phyloP scores from a whole-genome alignment of 1,140 invertebrate species.

The Rhysida immarginata region DNA sequence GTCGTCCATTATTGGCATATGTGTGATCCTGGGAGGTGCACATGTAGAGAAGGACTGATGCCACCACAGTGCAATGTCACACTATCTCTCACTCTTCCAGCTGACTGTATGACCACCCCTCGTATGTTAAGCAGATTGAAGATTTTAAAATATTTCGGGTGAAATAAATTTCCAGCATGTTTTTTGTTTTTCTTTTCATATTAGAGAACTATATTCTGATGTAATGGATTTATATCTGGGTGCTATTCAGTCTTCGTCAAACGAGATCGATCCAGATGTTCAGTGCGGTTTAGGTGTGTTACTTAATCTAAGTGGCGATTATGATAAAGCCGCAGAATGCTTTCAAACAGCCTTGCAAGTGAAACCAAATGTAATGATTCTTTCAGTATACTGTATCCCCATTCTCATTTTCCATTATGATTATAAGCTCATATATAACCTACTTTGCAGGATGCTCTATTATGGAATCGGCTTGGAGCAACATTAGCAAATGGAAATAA shows the following conservation, averaged over 20 bases:
- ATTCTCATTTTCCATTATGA: background rate
- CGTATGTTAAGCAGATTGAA: too few relatives aligned
- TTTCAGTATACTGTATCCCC: too few relatives aligned
- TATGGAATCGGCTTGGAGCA: conserved; percentile 96
- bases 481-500: conserved; percentile 88
- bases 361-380: conserved; percentile 56
- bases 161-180: too few relatives aligned
- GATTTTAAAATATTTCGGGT: too few relatives aligned
- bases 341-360: conserved; percentile 76
- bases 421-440: background rate
- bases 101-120: too few relatives aligned
- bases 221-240: conserved; percentile 68
- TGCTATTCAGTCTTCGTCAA: conserved; percentile 63
- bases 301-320: conserved; percentile 86
- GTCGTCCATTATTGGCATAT: too few relatives aligned
- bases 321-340: conserved; percentile 92
- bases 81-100: too few relatives aligned
- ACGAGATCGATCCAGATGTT: conserved; percentile 75
- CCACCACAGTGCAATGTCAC: too few relatives aligned
- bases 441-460: conserved; percentile 55
- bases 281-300: conserved; percentile 90
- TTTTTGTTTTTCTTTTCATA: too few relatives aligned
- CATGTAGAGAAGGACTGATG: too few relatives aligned
- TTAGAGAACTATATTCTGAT: conserved; percentile 43
- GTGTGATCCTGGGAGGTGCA: too few relatives aligned